Evolutionary conservation across 2,797 vertebrate species (phyloP).

Genomic region (Notolepis coatsorum): DNA sequence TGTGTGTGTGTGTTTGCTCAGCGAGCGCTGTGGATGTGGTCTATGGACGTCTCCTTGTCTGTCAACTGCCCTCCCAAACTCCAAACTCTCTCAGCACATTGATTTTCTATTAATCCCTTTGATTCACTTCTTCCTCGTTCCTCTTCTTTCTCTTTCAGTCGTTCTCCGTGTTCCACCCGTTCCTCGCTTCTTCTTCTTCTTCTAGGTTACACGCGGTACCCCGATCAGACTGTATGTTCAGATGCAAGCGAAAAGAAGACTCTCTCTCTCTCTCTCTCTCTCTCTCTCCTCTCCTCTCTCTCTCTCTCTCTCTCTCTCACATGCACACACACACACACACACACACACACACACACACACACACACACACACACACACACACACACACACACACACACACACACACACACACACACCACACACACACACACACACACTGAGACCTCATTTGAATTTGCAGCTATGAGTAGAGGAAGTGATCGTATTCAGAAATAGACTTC

Average conservation of each 20-base stretch:
- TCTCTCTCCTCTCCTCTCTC: neutral
- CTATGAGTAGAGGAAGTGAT: slow-evolving; percentile 21
- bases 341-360: neutral
- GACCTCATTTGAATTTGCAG: neutral
- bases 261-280: neutral
- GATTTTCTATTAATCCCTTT: neutral
- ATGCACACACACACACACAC: neutral
- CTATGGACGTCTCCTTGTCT: slow-evolving; percentile 47
- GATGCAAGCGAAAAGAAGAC: too few species aligned
- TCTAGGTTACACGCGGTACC: too few species aligned
- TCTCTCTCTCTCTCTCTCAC: neutral
- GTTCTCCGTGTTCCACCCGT: too few species aligned
- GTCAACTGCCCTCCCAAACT: slow-evolving; percentile 18
- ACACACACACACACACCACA: slow-evolving; percentile 6
- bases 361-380: neutral
- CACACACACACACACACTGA: too few species aligned
- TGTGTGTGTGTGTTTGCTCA: slow-evolving; percentile 5
- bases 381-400: neutral
- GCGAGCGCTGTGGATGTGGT: neutral
- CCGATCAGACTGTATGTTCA: too few species aligned
- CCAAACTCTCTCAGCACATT: neutral
- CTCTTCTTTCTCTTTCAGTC: neutral
- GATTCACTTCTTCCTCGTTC: neutral
- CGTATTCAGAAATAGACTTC: slow-evolving; percentile 11
- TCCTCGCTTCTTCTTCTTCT: too few species aligned